A percentile compares a stretch with the other conserved stretches of the same genome.
phyloP scores from a whole-genome alignment of 2,888 invertebrate species.

The Choristoneura rosaceana region DNA sequence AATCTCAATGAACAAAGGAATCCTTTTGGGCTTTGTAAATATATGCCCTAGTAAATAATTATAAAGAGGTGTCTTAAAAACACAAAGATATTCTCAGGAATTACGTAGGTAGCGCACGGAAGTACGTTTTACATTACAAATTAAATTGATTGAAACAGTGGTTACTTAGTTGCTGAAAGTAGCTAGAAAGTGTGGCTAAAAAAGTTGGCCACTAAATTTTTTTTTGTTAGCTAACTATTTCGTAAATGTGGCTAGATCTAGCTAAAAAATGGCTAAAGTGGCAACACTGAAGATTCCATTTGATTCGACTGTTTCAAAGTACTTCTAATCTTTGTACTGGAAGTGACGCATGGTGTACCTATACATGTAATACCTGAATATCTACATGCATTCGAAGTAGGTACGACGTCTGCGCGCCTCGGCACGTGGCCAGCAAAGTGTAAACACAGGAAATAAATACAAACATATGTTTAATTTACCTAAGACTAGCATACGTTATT shows the following conservation, averaged over 20 bases:
- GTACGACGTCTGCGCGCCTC: neutral
- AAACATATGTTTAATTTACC: neutral
- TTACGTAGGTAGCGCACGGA: no score
- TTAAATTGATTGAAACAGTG: no score
- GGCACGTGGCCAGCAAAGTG: constrained; percentile 21
- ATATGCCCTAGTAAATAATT: neutral
- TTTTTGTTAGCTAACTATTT: no score
- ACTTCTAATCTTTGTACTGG: neutral
- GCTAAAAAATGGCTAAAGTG: no score
- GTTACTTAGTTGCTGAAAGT: no score
- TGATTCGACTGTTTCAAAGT: neutral
- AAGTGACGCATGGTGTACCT: neutral
- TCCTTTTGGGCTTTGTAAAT: neutral
- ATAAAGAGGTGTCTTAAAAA: no score
- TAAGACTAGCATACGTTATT: neutral
- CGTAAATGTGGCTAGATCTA: no score
- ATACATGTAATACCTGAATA: neutral
- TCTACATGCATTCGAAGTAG: neutral
- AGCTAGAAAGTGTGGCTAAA: no score
- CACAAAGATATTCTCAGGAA: no score
- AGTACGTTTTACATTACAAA: no score
- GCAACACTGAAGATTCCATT: no score
- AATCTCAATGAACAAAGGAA: neutral
- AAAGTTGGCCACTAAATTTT: no score
- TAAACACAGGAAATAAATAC: constrained; percentile 26